These are phyloP conservation scores for Netelia virgata DNA, from an alignment of 2,888 invertebrate species.

Conservation along the genomic window DNA sequence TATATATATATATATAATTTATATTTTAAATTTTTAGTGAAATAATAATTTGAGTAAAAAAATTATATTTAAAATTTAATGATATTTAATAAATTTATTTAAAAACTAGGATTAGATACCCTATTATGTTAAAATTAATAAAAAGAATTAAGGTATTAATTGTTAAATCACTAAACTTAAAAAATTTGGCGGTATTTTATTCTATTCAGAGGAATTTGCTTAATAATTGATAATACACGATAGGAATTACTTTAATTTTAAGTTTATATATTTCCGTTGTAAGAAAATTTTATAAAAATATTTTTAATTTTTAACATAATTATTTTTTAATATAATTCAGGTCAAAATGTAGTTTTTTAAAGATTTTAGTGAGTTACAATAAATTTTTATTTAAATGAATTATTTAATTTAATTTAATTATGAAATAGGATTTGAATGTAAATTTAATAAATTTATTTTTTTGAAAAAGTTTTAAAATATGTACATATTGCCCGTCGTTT, in stretches of 20 bases:
- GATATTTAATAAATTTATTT: slow-evolving; percentile 72
- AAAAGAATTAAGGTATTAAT: slow-evolving; percentile 87
- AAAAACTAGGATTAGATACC: slow-evolving; percentile 90
- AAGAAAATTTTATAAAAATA: slow-evolving; percentile 84
- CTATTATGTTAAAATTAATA: slow-evolving; percentile 87
- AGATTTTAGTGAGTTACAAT: slow-evolving; percentile 89
- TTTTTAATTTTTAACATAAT: slow-evolving; percentile 85
- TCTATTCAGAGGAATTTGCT: slow-evolving; percentile 90
- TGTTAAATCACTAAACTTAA: slow-evolving; percentile 86
- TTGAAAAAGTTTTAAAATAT: slow-evolving; percentile 89
- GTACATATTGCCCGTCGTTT: slow-evolving; percentile 93
- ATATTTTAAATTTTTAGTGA: slow-evolving; percentile 77
- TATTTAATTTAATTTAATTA: slow-evolving; percentile 85
- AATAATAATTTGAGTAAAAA: slow-evolving; percentile 84
- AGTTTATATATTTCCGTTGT: slow-evolving; percentile 85
- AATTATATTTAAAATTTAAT: too few relatives aligned
- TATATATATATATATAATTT: slow-evolving; percentile 86
- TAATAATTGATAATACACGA: slow-evolving; percentile 87
- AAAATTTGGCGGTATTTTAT: slow-evolving; percentile 90
- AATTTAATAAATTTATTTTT: slow-evolving; percentile 86
- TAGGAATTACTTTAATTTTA: slow-evolving; percentile 86
- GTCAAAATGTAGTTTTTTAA: slow-evolving; percentile 90
- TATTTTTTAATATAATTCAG: slow-evolving; percentile 86
- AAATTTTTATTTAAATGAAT: slow-evolving; percentile 84
- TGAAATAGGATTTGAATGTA: slow-evolving; percentile 90